A percentile compares a stretch with the other conserved stretches of the same genome.
These are phyloP conservation scores for Megastigmus dorsalis DNA, from an alignment of 2,888 invertebrate genomes.

Conservation along the genomic window DNA sequence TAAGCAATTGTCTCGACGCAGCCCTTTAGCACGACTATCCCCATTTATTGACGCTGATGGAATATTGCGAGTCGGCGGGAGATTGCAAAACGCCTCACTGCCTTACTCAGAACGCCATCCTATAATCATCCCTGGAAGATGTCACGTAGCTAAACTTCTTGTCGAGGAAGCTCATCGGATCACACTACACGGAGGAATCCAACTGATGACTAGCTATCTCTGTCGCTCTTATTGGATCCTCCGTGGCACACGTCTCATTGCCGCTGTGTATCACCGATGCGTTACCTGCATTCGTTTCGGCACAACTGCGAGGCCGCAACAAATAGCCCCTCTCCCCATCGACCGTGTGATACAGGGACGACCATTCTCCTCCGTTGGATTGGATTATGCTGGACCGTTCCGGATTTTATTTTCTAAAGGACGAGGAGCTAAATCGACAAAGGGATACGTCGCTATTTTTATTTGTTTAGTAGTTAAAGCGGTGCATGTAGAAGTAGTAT, in stretches of 20 bases:
- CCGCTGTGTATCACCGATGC: background rate
- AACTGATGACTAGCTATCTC: background rate
- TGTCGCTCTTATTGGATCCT: background rate
- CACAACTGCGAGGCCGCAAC: background rate
- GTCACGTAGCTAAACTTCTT: background rate
- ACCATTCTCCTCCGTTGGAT: conserved; percentile 59
- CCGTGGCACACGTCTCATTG: background rate
- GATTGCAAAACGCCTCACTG: background rate
- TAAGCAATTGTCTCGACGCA: background rate
- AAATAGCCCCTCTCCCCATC: background rate
- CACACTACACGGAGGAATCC: background rate
- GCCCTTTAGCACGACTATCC: background rate
- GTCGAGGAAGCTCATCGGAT: background rate
- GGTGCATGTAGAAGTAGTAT: conserved; percentile 59
- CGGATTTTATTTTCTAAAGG: conserved; percentile 54
- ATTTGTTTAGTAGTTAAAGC: conserved; percentile 51
- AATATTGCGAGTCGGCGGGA: background rate
- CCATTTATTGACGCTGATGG: background rate
- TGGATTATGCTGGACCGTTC: conserved; percentile 51
- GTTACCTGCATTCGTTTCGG: background rate
- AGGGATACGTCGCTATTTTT: conserved; percentile 53
- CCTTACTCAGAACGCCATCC: background rate
- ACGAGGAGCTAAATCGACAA: conserved; percentile 44
- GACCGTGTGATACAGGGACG: background rate
- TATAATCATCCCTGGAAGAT: background rate